Evolutionary conservation across 2,113 vertebrate genomes (phyloP).

Genomic region (Colaptes auratus): DNA sequence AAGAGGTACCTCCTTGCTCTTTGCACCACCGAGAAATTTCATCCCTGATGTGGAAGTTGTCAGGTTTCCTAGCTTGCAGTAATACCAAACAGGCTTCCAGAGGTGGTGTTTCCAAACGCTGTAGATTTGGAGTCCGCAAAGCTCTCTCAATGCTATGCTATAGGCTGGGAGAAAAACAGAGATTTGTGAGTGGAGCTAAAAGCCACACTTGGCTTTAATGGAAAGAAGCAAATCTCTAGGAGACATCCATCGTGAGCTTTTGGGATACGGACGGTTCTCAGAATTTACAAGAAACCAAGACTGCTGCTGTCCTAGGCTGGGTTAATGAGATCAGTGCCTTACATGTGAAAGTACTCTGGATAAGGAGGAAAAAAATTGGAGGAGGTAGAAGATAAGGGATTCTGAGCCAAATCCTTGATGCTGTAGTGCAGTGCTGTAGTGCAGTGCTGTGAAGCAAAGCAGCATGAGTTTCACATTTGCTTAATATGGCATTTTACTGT

Average conservation of each 20-base stretch:
- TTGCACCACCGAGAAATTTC: not conserved
- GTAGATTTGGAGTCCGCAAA: not conserved
- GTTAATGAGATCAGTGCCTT: not conserved
- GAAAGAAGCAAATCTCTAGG: not conserved
- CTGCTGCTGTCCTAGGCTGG: not conserved
- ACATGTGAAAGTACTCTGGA: not conserved
- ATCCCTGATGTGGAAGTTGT: not conserved
- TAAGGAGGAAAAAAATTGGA: not conserved
- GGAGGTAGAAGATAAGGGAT: not conserved
- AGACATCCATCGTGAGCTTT: not conserved
- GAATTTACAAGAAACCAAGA: not conserved
- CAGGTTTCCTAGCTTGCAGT: not conserved
- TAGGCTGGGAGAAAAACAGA: not conserved
- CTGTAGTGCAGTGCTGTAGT: not conserved
- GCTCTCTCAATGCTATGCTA: not conserved
- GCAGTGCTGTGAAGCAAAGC: not conserved
- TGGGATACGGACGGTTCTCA: not conserved
- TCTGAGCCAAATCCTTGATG: not conserved
- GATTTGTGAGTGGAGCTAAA: not conserved
- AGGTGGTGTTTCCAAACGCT: not conserved
- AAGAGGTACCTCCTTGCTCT: not conserved
- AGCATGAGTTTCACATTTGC: not conserved
- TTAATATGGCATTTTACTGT: not conserved
- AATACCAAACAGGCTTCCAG: not conserved
- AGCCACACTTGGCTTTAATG: not conserved